Conservation (phyloP, 2,888 invertebrate genomes). For the Digitonthophagus gazella region DNA sequence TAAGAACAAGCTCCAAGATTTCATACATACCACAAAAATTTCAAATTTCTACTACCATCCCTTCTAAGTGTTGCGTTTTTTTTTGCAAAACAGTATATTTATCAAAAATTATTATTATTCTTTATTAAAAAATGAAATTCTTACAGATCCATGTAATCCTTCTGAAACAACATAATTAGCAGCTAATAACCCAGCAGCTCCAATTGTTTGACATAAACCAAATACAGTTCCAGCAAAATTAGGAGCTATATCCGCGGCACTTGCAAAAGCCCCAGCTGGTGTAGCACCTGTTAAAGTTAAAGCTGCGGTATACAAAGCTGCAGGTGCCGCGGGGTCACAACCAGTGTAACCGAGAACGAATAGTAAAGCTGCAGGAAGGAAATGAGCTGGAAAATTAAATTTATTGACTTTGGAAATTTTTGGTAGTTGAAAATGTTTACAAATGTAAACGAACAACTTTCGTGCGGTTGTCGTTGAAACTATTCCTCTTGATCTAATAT, state of each 20-base stretch:
- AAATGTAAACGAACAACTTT: slow-evolving; percentile 58
- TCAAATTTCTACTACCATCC: too few relatives aligned
- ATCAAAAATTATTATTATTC: too few relatives aligned
- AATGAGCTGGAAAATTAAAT: slow-evolving; percentile 52
- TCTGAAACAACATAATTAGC: slow-evolving; percentile 58
- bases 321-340: slow-evolving; percentile 58
- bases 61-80: too few relatives aligned
- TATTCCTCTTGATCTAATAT: slow-evolving; percentile 54
- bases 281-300: slow-evolving; percentile 59
- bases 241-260: slow-evolving; percentile 61
- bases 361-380: slow-evolving; percentile 58
- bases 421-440: slow-evolving; percentile 42
- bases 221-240: slow-evolving; percentile 50
- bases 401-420: not conserved
- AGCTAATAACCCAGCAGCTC: not conserved
- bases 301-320: slow-evolving; percentile 58
- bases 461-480: slow-evolving; percentile 59
- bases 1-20: too few relatives aligned
- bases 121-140: slow-evolving; percentile 34
- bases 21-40: too few relatives aligned
- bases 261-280: slow-evolving; percentile 58
- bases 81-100: too few relatives aligned
- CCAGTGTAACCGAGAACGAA: slow-evolving; percentile 61
- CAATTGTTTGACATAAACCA: not conserved
- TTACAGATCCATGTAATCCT: slow-evolving; percentile 59